Base-by-base conservation (phyloP, 2,888 invertebrate species). In the Lasiommata megera region DNA sequence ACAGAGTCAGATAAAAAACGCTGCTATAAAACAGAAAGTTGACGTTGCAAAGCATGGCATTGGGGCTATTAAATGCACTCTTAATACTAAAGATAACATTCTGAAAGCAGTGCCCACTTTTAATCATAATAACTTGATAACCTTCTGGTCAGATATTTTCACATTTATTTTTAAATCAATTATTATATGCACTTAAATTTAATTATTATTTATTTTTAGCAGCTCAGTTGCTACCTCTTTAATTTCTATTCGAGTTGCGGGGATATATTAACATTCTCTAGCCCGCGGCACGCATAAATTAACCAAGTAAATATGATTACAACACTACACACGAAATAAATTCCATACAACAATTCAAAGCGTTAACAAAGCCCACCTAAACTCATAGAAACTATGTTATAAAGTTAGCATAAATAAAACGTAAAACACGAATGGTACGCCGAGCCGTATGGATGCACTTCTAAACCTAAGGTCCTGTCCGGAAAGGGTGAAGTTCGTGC, bases 201-300 rank as follows among this genome's bases (percentile, higher is more conserved):
- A 23, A 23, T 23, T 23, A 23, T 2, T 23, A 23, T 23, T 3
- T 23, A 23, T 3, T 23, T 23, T 23, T 5, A n/a, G n/a, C n/a
- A n/a, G n/a, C 5, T 23, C 3, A 23, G 23, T 23, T 12, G 12
- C 7, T 23, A 8, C 17, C 43, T 43, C 43, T 28, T 43, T 43
- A 23, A 23, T 7, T 41, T 29, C 16, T 14, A 44, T 14, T 46
- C 41, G 12, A 3, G 29, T 12, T 14, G 44, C 6, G 11, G 29
- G n/a, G 5, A 31, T 31, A 11, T 46, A 16, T 11, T 46, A 28
- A 44, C 14, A 29, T 16, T 16, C 31, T 16, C 46, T 17, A 31
- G 46, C 46, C 46, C 31, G 46, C 29, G 46, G 46, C 46, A 46
- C 68, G 66, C 66, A 61, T 48, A 48, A 48, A 36, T 48, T 36